These are phyloP conservation scores for Phoenoteleia sp. DNA, from an alignment of 2,888 invertebrate species.

Conservation along the genomic window DNA sequence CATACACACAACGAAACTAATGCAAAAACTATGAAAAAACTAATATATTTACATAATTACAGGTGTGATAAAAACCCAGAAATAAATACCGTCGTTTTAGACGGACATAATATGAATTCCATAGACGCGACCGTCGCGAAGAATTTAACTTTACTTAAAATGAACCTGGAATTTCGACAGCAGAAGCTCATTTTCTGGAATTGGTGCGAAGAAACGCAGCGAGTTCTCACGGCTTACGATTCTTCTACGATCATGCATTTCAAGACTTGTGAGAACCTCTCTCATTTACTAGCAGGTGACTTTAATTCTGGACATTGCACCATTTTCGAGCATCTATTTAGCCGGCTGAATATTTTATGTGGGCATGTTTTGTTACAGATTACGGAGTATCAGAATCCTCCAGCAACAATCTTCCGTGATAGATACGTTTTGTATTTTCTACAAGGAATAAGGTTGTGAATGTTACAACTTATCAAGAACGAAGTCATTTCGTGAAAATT, in stretches of 20 bases:
- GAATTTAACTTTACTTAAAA: conserved; percentile 83
- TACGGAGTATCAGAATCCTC: neutral
- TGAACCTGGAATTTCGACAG: conserved; percentile 81
- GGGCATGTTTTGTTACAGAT: conserved; percentile 3
- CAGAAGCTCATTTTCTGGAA: conserved; percentile 85
- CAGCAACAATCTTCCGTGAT: neutral
- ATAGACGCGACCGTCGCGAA: conserved; percentile 91
- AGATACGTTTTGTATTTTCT: no score
- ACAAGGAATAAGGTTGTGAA: no score
- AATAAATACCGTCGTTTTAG: conserved; percentile 88
- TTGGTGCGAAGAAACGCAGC: conserved; percentile 81
- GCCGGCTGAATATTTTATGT: neutral
- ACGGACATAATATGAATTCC: conserved; percentile 89
- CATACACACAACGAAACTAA: no score
- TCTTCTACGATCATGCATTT: conserved; percentile 77
- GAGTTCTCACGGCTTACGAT: conserved; percentile 81
- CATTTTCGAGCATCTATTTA: no score
- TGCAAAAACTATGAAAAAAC: no score
- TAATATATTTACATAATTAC: no score
- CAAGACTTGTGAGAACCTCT: conserved; percentile 75
- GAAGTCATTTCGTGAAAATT: no score
- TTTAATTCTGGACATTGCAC: conserved; percentile 28
- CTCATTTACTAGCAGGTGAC: conserved; percentile 78
- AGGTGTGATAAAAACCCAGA: conserved; percentile 83
- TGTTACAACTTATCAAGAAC: no score